Evolutionary conservation across 2,888 invertebrate species (phyloP).

Genomic region (Acheta domesticus): DNA sequence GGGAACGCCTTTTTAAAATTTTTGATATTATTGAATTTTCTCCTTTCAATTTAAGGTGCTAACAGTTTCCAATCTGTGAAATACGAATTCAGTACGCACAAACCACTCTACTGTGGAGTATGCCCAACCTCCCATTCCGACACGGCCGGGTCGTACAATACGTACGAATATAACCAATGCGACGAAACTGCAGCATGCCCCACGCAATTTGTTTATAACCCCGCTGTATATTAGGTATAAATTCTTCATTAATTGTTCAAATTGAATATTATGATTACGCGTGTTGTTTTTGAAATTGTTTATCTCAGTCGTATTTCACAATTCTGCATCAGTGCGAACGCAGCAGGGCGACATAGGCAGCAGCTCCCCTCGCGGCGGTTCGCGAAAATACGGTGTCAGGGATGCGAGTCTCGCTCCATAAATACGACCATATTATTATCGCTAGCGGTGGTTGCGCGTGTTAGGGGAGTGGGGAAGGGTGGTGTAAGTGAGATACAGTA

Average conservation of each 20-base stretch:
- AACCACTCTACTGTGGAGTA: too few relatives aligned
- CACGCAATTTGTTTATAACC: slow-evolving; percentile 2
- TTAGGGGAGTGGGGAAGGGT: neutral
- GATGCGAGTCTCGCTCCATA: neutral
- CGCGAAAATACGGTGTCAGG: too few relatives aligned
- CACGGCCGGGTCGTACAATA: too few relatives aligned
- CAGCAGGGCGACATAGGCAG: neutral
- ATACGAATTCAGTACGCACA: too few relatives aligned
- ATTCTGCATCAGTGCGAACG: neutral
- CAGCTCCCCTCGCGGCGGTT: neutral
- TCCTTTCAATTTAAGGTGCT: too few relatives aligned
- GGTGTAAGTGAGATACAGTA: neutral
- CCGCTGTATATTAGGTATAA: neutral
- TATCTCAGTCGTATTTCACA: slow-evolving; percentile 3
- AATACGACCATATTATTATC: neutral
- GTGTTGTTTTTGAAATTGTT: neutral
- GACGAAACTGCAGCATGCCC: neutral
- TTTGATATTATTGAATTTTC: too few relatives aligned
- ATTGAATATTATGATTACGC: slow-evolving; percentile 18
- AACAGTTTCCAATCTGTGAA: too few relatives aligned
- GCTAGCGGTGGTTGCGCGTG: neutral
- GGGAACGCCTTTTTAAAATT: too few relatives aligned
- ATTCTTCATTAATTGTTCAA: slow-evolving; percentile 18
- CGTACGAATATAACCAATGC: neutral
- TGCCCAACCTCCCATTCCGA: too few relatives aligned